phyloP scores from a whole-genome alignment of 2,888 invertebrate genomes.

The Nephrotoma appendiculata region DNA sequence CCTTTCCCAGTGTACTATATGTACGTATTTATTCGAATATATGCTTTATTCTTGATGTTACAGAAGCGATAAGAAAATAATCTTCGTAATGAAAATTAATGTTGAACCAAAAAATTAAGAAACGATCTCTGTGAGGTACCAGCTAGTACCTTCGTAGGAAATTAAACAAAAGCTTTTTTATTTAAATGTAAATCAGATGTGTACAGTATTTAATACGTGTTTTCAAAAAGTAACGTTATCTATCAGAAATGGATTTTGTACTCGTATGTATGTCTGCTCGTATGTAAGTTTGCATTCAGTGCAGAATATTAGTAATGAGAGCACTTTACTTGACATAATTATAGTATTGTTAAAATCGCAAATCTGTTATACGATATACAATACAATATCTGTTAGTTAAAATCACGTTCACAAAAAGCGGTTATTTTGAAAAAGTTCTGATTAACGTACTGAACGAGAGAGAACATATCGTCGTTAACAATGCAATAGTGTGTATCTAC shows the following conservation, averaged over 20 bases:
- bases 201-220: background rate
- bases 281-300: no score
- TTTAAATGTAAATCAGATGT: background rate
- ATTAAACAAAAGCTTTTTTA: background rate
- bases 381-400: no score
- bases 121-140: background rate
- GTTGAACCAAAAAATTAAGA: background rate
- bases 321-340: no score
- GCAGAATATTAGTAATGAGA: no score
- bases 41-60: background rate
- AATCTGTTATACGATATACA: no score
- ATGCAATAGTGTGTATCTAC: no score
- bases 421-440: no score
- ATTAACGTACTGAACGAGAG: no score
- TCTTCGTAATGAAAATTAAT: background rate
- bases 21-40: background rate
- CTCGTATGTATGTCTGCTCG: background rate
- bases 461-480: no score
- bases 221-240: background rate
- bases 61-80: background rate
- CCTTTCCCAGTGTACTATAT: background rate
- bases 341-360: no score
- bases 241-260: background rate
- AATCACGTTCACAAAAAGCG: no score
- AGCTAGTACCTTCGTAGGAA: background rate